Evolutionary conservation across 2,888 invertebrate genomes (phyloP).

Genomic region (Harpagoxenus sublaevis): DNA sequence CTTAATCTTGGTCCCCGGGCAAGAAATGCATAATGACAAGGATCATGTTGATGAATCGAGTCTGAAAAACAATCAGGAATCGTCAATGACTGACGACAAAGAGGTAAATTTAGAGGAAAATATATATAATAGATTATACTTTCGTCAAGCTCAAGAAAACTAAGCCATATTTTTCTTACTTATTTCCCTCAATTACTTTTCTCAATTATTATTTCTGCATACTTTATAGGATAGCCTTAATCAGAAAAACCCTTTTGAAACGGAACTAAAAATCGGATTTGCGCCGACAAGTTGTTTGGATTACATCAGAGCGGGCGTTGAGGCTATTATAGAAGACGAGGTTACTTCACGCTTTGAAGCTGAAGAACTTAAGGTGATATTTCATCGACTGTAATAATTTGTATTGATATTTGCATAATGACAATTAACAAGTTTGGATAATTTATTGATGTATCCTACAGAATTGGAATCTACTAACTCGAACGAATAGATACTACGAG

Average conservation of each 20-base stretch:
- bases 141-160: background rate
- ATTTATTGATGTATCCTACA: conserved; percentile 78
- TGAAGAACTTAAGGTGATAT: conserved; percentile 92
- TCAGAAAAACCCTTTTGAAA: conserved; percentile 86
- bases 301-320: conserved; percentile 96
- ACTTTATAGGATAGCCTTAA: conserved; percentile 81
- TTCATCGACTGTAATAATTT: conserved; percentile 10
- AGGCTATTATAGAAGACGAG: conserved; percentile 99
- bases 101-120: conserved; percentile 67
- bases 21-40: conserved; percentile 88
- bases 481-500: conserved; percentile 97
- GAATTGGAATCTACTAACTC: conserved; percentile 98
- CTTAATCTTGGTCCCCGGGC: conserved; percentile 91
- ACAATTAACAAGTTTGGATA: background rate
- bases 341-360: conserved; percentile 99
- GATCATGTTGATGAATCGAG: conserved; percentile 74
- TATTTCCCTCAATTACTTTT: background rate
- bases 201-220: conserved; percentile 14
- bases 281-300: conserved; percentile 93
- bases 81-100: conserved; percentile 61
- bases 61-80: conserved; percentile 31
- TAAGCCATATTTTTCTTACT: background rate
- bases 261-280: conserved; percentile 89
- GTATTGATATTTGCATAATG: background rate
- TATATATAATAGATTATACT: background rate